Base-by-base conservation (phyloP, 2,113 vertebrate genomes). In the Paramisgurnus dabryanus region DNA sequence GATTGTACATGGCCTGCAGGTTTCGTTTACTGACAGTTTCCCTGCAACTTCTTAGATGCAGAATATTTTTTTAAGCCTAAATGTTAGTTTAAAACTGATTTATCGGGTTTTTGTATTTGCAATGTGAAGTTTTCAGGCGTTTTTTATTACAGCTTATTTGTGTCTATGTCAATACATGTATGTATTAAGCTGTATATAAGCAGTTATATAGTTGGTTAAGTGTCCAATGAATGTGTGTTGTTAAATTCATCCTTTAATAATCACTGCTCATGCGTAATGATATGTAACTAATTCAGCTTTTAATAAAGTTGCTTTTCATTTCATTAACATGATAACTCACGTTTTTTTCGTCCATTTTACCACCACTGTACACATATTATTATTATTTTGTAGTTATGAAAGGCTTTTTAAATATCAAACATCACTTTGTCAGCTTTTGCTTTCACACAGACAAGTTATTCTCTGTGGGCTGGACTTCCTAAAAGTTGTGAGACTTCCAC, bases 401-500 rank as follows among this genome's bases (percentile, higher is more conserved):
- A 13, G 43, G 11, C 10, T 27, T 67, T 22, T 68, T 22, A 34
- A 34, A 34, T 34, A 34, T 34, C 27, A 34, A 34, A 34, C 92
- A 89, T 86, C 81, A 87, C 86, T 89, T 80, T 68, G 77, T 88
- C 84, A 83, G 84, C 84, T 84, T 82, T 78, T 84, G 89, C 91
- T 89, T 89, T 85, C 80, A 86, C 90, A 89, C 87, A 90, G n/a
- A 47, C 58, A 69, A 77, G 88, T 89, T 89, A 86, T 87, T 90
- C 86, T 89, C 90, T 84, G 87, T 86, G 89, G 90, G 83, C 64
- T 57, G 82, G 70, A 79, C 79, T 60, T 80, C 81, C 75, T 88
- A 85, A 91, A 80, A 92, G 88, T 89, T 89, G 91, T 88, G 87
- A 90, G 88, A 91, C 90, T 92, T 91, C 91, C 90, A 89, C 88